Conservation (phyloP, 2,888 invertebrate species). For the Yponomeuta cagnagella region DNA sequence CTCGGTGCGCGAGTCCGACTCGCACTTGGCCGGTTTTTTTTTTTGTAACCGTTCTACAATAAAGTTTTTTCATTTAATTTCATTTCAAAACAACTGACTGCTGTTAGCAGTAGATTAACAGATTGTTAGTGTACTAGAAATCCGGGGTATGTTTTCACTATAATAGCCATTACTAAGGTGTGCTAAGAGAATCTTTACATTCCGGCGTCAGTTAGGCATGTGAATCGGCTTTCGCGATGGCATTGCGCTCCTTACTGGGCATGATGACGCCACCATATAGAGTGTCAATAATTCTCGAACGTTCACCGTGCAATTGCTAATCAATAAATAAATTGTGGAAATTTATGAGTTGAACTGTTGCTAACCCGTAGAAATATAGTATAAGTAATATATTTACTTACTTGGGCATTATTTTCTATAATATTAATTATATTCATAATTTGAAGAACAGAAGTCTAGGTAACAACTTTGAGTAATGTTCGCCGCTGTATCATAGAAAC, state of each 20-base stretch:
- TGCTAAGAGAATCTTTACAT: not conserved
- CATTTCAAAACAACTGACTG: no score
- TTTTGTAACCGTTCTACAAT: no score
- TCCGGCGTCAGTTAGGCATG: not conserved
- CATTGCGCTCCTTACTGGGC: slow-evolving; percentile 20
- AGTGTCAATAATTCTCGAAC: slow-evolving; percentile 20
- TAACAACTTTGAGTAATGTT: not conserved
- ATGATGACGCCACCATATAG: slow-evolving; percentile 20
- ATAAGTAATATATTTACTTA: no score
- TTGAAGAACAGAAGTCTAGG: no score
- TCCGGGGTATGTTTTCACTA: no score
- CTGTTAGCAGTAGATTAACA: no score
- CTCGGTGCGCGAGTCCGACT: no score
- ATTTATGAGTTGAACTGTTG: not conserved
- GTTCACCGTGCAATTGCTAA: slow-evolving; percentile 5
- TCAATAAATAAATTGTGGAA: slow-evolving; percentile 6
- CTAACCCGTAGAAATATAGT: not conserved
- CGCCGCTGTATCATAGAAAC: slow-evolving; percentile 2
- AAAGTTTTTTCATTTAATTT: no score
- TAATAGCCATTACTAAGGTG: not conserved
- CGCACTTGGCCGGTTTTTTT: no score
- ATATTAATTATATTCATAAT: no score
- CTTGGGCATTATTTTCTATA: no score
- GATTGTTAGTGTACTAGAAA: no score
- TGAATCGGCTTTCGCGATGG: slow-evolving; percentile 13